These are phyloP conservation scores for Psittacula derbiana DNA, from an alignment of 2,797 vertebrate species.

Conservation along the genomic window DNA sequence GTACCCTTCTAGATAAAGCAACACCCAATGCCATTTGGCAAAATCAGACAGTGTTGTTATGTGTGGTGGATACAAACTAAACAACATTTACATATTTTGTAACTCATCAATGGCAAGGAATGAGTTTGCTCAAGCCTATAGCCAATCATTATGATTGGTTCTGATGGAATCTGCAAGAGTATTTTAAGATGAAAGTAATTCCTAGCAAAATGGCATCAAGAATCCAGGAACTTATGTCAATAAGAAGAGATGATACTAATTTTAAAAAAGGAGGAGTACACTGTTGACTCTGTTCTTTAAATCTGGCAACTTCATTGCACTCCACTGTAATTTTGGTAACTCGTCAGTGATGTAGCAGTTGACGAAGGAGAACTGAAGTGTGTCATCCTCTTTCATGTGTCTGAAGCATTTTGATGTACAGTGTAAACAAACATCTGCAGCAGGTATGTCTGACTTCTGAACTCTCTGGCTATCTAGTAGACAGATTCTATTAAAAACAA, in stretches of 20 bases:
- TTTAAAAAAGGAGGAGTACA: not conserved
- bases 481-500: not conserved
- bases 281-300: not conserved
- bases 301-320: not conserved
- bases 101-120: not conserved
- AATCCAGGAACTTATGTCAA: not conserved
- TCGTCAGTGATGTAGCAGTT: not conserved
- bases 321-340: not conserved
- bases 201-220: not conserved
- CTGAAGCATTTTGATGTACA: not conserved
- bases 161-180: not conserved
- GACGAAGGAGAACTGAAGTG: not conserved
- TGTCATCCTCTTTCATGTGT: not conserved
- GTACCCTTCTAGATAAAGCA: not conserved
- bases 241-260: not conserved
- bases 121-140: not conserved
- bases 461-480: not conserved
- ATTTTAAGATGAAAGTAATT: not conserved
- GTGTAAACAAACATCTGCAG: constrained; percentile 5
- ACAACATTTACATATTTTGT: constrained; percentile 17
- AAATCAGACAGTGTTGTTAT: not conserved
- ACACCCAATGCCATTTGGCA: not conserved
- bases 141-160: constrained; percentile 2
- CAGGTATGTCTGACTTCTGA: not conserved
- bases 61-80: constrained; percentile 4